Evolutionary conservation across 2,888 invertebrate genomes (phyloP).

Genomic region (Acanthosoma haemorrhoidale): DNA sequence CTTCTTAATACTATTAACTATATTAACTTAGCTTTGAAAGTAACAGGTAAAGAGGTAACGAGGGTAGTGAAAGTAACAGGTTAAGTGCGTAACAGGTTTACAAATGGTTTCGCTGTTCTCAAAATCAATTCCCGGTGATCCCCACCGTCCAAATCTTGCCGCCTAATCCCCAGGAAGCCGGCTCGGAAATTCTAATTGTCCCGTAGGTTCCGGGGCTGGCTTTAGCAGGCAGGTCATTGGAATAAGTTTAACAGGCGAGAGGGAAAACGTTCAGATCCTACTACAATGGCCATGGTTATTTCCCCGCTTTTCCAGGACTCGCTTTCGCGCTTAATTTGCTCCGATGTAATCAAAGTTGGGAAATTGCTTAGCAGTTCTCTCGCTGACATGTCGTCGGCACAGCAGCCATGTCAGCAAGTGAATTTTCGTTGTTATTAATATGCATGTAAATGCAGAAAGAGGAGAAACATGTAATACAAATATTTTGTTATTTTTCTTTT

Average conservation of each 20-base stretch:
- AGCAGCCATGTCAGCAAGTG: no score
- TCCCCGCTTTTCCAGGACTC: background rate
- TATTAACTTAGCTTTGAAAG: no score
- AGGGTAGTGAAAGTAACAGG: background rate
- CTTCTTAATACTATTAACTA: no score
- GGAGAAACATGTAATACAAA: no score
- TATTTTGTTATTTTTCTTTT: no score
- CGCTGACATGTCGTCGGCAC: no score
- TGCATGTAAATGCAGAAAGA: no score
- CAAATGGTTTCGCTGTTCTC: background rate
- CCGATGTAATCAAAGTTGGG: background rate
- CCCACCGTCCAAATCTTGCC: background rate
- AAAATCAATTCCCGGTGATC: background rate
- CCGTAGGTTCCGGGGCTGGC: background rate
- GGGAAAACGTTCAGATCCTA: no score
- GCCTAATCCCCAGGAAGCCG: background rate
- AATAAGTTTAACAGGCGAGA: background rate
- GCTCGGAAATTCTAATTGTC: background rate
- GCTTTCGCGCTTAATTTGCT: background rate
- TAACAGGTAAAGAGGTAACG: slow-evolving; percentile 14
- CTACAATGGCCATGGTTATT: background rate
- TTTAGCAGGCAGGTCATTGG: background rate
- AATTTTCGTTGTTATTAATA: no score
- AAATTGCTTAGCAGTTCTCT: no score
- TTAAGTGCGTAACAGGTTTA: slow-evolving; percentile 1